phyloP scores from a whole-genome alignment of 2,113 vertebrate genomes.

The Hippoglossus stenolepis region DNA sequence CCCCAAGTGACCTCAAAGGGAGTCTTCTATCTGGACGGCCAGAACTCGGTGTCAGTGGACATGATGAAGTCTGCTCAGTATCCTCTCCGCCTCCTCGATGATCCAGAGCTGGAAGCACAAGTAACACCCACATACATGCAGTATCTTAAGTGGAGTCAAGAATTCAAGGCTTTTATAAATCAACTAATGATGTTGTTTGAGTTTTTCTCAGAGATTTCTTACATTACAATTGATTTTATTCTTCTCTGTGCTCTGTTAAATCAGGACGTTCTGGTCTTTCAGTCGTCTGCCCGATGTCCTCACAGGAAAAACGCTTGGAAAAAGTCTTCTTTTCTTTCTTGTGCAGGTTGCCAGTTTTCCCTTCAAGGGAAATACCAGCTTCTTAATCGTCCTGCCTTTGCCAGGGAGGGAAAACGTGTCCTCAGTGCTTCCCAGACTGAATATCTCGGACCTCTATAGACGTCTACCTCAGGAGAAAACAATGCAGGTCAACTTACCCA shows the following conservation, averaged over 20 bases:
- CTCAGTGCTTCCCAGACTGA: conserved; percentile 81
- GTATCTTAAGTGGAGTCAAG: no score
- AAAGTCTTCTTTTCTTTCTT: background rate
- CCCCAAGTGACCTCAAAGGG: conserved; percentile 82
- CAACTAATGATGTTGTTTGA: no score
- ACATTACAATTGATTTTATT: no score
- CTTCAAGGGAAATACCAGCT: conserved; percentile 90
- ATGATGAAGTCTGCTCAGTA: conserved; percentile 90
- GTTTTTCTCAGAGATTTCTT: no score
- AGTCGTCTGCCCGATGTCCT: no score
- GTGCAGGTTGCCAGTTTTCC: conserved; percentile 90
- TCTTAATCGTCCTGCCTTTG: conserved; percentile 87
- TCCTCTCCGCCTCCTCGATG: conserved; percentile 85
- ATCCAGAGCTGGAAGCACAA: conserved; percentile 85
- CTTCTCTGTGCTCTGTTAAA: no score
- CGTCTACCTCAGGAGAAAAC: conserved; percentile 82
- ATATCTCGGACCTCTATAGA: conserved; percentile 80
- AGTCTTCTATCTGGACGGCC: conserved; percentile 84
- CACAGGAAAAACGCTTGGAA: no score
- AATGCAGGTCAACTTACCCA: conserved; percentile 89
- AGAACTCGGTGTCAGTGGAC: conserved; percentile 84
- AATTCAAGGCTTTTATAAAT: no score
- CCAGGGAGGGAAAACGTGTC: conserved; percentile 78
- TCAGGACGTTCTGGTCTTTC: no score
- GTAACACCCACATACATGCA: conserved; percentile 60